Evolutionary conservation across 2,113 vertebrate genomes (phyloP), one percentile per base, ranked within the genome.

Genomic region (Regulus satrapa): DNA sequence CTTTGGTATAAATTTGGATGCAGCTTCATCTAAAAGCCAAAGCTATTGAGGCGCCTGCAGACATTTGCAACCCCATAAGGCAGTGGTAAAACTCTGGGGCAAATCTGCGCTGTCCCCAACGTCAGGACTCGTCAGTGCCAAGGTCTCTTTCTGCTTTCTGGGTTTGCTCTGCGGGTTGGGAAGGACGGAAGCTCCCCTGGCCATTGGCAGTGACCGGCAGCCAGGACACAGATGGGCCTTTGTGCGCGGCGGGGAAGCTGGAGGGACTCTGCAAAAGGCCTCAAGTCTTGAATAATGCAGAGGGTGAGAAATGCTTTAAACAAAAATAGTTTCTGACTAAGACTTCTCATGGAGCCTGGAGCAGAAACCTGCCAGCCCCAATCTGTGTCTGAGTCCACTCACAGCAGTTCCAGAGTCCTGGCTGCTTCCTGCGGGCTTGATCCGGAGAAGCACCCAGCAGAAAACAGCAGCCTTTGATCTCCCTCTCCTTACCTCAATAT

Each of bases 281-380:
- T 31, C 11, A 1, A 38, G 85, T 41, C 78, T 15, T 96, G 78
- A 93, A 94, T 83, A 92, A 96, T 92, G 93, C 79, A 91, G 67
- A 85, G 88, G 87, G 85, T 34, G 78, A 93, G 88, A 95, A 94
- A 59, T 1, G 46, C 46, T 80, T 92, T 40, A 40, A 95, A 92
- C 78, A 79, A 85, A 96, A 94, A 92, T 85, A 88, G 86, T 74
- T 91, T 93, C 89, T 96, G 95, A 73, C 89, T 80, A 24, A 95
- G 54, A 18, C 67, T 93, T 80, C 71, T 94, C 55, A 21, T 29
- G 64, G 43, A 96, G 88, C 88, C 93, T 58, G 32, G 14, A 76
- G 89, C 84, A 62, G 32, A 72, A 52, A 85, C 54, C 77, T 95
- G 95, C 80, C 96, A 96, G 74, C 29, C 87, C 58, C 28, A 0